Conservation (phyloP, 2,797 vertebrate genomes). For the Otus scops region DNA sequence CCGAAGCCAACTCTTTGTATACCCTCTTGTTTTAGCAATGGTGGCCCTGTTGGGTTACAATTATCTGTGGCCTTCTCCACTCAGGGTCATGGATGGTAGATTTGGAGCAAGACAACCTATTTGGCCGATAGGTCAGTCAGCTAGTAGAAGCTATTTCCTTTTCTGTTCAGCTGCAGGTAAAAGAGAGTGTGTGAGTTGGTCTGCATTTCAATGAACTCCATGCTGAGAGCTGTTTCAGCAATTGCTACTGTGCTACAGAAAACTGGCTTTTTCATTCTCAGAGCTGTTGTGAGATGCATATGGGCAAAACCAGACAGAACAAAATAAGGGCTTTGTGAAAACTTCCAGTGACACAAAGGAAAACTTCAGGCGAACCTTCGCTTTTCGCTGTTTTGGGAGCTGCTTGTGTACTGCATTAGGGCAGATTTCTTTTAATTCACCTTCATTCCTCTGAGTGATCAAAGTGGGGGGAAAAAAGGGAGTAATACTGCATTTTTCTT, state of each 20-base stretch:
- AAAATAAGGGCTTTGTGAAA: not conserved
- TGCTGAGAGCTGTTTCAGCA: not conserved
- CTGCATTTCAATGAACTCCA: slow-evolving; percentile 21
- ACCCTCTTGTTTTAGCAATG: not conserved
- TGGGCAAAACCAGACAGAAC: not conserved
- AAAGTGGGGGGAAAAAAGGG: not conserved
- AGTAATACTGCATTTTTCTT: not conserved
- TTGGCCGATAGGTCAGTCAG: slow-evolving; percentile 14
- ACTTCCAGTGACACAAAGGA: not conserved
- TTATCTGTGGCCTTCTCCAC: not conserved
- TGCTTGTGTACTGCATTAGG: not conserved
- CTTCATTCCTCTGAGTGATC: not conserved
- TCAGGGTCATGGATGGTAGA: not conserved
- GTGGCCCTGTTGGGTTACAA: not conserved
- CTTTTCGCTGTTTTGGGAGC: not conserved
- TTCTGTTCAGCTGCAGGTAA: not conserved
- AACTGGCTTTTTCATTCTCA: not conserved
- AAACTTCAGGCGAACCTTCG: not conserved
- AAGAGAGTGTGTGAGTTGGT: not conserved
- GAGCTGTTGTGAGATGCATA: not conserved
- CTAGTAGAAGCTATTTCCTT: not conserved
- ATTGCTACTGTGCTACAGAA: not conserved
- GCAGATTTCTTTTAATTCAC: not conserved
- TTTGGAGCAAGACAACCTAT: not conserved
- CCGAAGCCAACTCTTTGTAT: rapidly evolving